Evolutionary conservation across 2,113 vertebrate species (phyloP), one percentile per base, ranked within the genome.

Genomic region (Cyprinodon tularosa): DNA sequence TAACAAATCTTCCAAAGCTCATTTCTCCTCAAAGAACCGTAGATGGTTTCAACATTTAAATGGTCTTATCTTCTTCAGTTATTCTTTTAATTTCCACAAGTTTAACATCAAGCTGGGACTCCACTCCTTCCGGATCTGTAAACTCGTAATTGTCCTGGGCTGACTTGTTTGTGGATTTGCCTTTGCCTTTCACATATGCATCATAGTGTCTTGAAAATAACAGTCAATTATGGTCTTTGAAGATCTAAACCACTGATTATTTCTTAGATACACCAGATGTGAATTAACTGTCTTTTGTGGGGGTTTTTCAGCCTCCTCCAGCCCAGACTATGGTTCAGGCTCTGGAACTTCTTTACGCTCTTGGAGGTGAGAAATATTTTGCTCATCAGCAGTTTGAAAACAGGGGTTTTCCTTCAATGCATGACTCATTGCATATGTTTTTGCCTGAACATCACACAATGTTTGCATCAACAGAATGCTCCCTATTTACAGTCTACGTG

Each of bases 261-360:
- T 12, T 81, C 53, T 66, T 12, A 62, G 45, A 68, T 61, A 57
- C 12, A 72, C 14, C 17, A 78, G 17, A 39, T 70, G 50, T 53
- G 3, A 12, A 70, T 71, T 42, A 71, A 4, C 60, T 39, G 22
- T 8, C 6, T 5, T 66, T 22, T 22, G 15, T 72, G 74, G 7
- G 64, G 0, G 53, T 78, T 20, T 63, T 76, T 44, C 91, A 99
- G 98, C 97, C 98, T 42, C 98, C 98, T 48, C 98, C 98, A 61
- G 98, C 98, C 53, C 97, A 99, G 91, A 97, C 98, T 22, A 98
- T 99, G 98, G 98, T 99, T 40, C 97, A 99, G 88, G 98, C 98
- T 15, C 86, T 99, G 76, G 98, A 99, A 86, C 44, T 99, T 74
- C 97, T 99, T 40, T 99, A 97, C 68, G 98, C 98, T 65, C 93